Evolutionary conservation across 1,140 invertebrate species (phyloP), one percentile per base, ranked within the genome.

Genomic region (Plectrocnemia conspersa): DNA sequence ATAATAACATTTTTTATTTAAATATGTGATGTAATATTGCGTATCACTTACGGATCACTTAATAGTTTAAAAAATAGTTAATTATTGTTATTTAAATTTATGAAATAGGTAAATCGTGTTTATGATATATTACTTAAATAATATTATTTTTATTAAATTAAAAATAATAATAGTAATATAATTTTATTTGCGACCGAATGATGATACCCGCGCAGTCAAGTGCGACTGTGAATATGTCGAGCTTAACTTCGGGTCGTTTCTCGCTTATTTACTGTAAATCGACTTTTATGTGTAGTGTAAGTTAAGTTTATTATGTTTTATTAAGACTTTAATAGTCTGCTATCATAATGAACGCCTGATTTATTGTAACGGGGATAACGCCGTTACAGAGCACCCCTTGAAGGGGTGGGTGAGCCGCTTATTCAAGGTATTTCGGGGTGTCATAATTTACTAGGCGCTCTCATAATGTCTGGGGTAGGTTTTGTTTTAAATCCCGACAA

Each of bases 271-370:
- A 56, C 54, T 42, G 49, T 49, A 54, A 56, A 56, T 61, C 44
- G 48, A 53, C 54, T 57, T 61, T 54, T 52, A 56, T 52, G 54
- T 27, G 45, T 49, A 56, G 45, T 54, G 35, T 42, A 61, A 57
- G 27, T 42, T 56, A 38, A 60, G 54, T 60, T 60, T 60, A 60
- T 60, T 56, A 56, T 56, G 58, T 60, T 60, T 60, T 60, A 60
- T 60, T 60, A 56, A 60, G 58, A 60, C 58, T 56, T 49, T 53
- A 60, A 60, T 56, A 53, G 54, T 56, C 50, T 25, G 27, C 13
- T 25, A 27, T 55, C 35, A 46, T 56, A 60, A 56, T 60, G 54
- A 60, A 60, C 27, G 22, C 33, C 41, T 61, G 59, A 56, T 61
- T 61, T 61, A 52, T 50, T 46, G 29, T 22, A 23, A 24, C 33